Conservation (phyloP, 2,888 invertebrate genomes). For the Cheilosia impressa region DNA sequence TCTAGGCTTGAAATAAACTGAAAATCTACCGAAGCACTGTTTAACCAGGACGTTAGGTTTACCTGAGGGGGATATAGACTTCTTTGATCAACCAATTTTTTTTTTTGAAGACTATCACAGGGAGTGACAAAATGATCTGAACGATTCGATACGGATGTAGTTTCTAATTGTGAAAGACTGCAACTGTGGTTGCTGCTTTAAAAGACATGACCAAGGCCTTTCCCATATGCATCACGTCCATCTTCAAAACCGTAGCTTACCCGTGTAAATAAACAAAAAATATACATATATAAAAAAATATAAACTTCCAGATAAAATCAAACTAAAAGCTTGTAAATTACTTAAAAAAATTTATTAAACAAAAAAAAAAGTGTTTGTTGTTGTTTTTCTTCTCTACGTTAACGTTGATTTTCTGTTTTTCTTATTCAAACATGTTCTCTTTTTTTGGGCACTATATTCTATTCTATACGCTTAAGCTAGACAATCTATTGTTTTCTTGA, state of each 20-base stretch:
- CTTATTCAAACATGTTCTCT: slow-evolving; percentile 48
- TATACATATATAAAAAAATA: slow-evolving; percentile 4
- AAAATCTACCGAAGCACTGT: no score
- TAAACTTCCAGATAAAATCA: background rate
- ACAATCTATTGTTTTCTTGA: slow-evolving; percentile 54
- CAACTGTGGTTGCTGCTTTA: no score
- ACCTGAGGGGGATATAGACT: no score
- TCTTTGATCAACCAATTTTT: no score
- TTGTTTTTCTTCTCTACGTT: slow-evolving; percentile 20
- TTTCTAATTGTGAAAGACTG: no score
- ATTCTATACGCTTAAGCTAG: slow-evolving; percentile 55
- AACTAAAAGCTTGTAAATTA: slow-evolving; percentile 22
- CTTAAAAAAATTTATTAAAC: slow-evolving; percentile 37
- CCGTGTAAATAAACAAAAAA: background rate
- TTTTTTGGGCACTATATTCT: slow-evolving; percentile 31
- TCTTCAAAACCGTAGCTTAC: background rate
- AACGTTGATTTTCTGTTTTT: slow-evolving; percentile 6
- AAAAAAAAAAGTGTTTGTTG: slow-evolving; percentile 8
- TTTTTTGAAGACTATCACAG: no score
- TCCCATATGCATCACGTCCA: no score
- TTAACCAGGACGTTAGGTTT: no score
- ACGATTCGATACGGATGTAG: no score
- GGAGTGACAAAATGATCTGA: no score
- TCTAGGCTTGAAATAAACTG: no score
- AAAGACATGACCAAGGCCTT: no score